Percentiles rank a stretch among this genome's conserved stretches.
Evolutionary conservation across 53 echinoderm and acorn worm species (phyloP).

Genomic region (Antedon mediterranea): DNA sequence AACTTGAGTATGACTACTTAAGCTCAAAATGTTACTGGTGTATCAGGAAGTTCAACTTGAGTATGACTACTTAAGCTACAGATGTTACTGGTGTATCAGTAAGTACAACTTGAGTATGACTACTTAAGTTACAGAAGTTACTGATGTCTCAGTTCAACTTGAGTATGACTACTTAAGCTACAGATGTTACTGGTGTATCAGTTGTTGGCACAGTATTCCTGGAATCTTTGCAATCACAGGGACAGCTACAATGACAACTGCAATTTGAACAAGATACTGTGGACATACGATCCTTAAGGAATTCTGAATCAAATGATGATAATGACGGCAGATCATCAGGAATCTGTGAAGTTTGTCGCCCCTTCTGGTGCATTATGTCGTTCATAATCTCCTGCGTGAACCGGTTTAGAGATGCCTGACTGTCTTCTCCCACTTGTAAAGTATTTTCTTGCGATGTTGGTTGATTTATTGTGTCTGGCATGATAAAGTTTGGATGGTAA

Average conservation of each 20-base stretch:
- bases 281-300: neutral
- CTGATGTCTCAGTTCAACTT: no score
- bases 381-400: neutral
- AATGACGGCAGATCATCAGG: neutral
- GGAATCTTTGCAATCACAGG: conserved; percentile 6
- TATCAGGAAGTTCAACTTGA: no score
- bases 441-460: neutral
- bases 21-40: no score
- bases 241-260: conserved; percentile 14
- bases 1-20: no score
- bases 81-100: no score
- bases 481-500: neutral
- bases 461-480: neutral
- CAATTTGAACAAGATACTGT: conserved; percentile 4
- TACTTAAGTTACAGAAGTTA: no score
- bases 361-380: neutral
- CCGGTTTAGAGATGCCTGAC: neutral
- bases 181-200: neutral
- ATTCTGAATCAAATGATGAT: neutral
- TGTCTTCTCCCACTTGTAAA: neutral
- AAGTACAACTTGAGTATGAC: no score
- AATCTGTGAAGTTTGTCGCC: neutral
- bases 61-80: no score
- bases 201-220: neutral
- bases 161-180: neutral